Conservation (phyloP, 2,797 vertebrate genomes). For the Antrozous pallidus region DNA sequence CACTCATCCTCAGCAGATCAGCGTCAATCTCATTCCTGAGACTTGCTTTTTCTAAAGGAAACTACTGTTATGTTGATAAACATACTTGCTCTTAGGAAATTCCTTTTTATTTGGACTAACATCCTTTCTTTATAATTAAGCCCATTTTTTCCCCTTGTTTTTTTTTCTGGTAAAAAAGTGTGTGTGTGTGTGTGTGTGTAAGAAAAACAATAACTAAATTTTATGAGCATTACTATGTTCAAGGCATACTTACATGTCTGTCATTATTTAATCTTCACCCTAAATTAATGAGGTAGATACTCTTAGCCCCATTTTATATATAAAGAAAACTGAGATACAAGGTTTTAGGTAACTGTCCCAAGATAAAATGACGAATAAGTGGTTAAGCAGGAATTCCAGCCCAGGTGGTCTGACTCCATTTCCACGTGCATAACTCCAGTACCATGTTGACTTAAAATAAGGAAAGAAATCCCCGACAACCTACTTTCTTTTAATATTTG, state of each 20-base stretch:
- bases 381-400: background rate
- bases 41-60: constrained; percentile 1
- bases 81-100: background rate
- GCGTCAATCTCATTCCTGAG: background rate
- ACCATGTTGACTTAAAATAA: background rate
- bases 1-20: background rate
- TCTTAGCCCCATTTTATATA: background rate
- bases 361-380: background rate
- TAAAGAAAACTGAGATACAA: background rate
- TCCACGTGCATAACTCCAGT: background rate
- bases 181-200: too few species aligned
- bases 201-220: background rate
- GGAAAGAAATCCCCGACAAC: background rate
- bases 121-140: background rate
- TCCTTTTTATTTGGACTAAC: background rate
- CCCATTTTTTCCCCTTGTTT: background rate
- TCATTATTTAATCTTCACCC: background rate
- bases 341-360: background rate
- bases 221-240: background rate
- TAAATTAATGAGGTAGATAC: background rate
- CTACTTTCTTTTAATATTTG: background rate
- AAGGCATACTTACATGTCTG: background rate
- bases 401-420: background rate
- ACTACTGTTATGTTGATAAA: background rate
- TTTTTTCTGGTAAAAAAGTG: background rate